Conservation (phyloP, 2,888 invertebrate species). For the Seira musarum region DNA sequence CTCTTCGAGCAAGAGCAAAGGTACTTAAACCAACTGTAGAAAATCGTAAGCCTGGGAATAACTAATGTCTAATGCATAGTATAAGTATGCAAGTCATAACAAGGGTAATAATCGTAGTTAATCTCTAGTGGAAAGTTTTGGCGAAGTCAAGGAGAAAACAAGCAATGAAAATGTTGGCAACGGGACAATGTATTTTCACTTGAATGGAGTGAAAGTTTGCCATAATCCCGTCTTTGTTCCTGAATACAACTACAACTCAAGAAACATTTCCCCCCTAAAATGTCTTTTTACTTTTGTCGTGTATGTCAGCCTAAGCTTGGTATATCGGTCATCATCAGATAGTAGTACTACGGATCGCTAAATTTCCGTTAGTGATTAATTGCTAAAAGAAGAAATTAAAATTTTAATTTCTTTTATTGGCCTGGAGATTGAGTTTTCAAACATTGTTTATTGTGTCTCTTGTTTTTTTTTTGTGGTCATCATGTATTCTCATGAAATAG, state of each 20-base stretch:
- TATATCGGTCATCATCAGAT: neutral
- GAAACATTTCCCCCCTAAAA: no score
- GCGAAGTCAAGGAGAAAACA: neutral
- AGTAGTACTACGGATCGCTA: neutral
- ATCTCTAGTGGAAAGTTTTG: neutral
- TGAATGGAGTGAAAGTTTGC: slow-evolving; percentile 10
- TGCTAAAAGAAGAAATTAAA: no score
- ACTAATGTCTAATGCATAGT: slow-evolving; percentile 19
- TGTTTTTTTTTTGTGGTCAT: neutral
- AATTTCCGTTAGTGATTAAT: no score
- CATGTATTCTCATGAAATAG: neutral
- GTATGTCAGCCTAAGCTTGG: no score
- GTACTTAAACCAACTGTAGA: no score
- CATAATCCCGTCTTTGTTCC: slow-evolving; percentile 4
- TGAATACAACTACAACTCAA: neutral
- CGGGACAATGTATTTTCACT: slow-evolving; percentile 7
- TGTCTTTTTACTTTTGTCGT: no score
- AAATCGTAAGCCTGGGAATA: neutral
- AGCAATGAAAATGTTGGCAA: slow-evolving; percentile 10
- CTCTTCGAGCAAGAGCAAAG: no score
- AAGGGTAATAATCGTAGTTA: slow-evolving; percentile 8
- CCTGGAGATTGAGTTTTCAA: neutral
- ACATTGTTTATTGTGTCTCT: neutral
- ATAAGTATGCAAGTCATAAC: slow-evolving; percentile 1
- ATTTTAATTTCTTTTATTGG: neutral